phyloP scores from a whole-genome alignment of 2,113 vertebrate species.

The Lathamus discolor region DNA sequence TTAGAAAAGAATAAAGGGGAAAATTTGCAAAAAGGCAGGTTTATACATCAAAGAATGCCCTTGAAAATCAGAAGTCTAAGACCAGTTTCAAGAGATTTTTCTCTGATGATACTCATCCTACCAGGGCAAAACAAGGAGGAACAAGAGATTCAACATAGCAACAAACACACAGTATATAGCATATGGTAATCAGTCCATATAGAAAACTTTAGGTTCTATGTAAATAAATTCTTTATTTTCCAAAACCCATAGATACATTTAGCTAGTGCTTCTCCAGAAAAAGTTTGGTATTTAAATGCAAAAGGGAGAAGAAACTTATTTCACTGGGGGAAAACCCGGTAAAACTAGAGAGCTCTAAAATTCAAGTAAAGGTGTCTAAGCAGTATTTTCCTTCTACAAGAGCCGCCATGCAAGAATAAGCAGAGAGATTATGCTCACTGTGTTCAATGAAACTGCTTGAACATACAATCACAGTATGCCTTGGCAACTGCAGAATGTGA shows the following conservation, averaged over 20 bases:
- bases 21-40: slow-evolving; percentile 35
- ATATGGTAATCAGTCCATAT: background rate
- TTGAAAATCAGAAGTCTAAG: slow-evolving; percentile 9
- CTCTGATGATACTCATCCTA: slow-evolving; percentile 11
- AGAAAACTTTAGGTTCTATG: background rate
- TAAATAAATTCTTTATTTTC: background rate
- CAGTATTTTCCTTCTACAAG: background rate
- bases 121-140: slow-evolving; percentile 39
- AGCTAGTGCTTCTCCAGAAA: background rate
- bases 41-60: slow-evolving; percentile 27
- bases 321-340: background rate
- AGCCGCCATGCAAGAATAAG: background rate
- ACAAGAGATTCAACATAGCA: slow-evolving; percentile 29
- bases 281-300: background rate
- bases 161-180: background rate
- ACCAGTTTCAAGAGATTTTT: slow-evolving; percentile 52
- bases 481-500: background rate
- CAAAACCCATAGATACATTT: background rate
- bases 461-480: background rate
- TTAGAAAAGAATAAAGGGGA: background rate
- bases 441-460: background rate
- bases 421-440: background rate
- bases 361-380: background rate
- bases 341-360: background rate
- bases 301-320: background rate